phyloP scores from a whole-genome alignment of 2,888 invertebrate genomes.

The Ophion obscuratus region DNA sequence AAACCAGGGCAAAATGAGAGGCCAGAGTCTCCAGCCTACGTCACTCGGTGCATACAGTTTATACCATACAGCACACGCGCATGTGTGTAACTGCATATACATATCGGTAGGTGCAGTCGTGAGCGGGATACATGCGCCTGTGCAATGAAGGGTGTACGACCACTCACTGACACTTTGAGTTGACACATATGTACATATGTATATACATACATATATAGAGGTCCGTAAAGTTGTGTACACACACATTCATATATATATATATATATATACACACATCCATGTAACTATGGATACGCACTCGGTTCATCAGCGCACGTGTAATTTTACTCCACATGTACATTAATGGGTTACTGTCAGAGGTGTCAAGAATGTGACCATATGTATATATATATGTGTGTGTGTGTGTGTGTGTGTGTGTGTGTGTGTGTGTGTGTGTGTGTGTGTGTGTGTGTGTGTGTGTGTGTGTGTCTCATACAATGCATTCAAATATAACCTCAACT shows the following conservation, averaged over 20 bases:
- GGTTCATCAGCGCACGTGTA: conserved; percentile 56
- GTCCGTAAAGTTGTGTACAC: not conserved
- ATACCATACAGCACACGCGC: not conserved
- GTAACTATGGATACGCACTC: conserved; percentile 57
- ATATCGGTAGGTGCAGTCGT: conserved; percentile 6
- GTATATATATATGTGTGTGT: not conserved
- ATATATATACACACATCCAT: conserved; percentile 33
- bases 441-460: no score
- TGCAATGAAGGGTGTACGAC: conserved; percentile 49
- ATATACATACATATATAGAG: not conserved
- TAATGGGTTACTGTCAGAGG: conserved; percentile 35
- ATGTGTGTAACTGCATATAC: no score
- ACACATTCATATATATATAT: conserved; percentile 40
- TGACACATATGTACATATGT: not conserved
- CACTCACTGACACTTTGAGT: conserved; percentile 41
- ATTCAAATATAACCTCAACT: conserved; percentile 57
- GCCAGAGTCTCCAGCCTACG: conserved; percentile 64
- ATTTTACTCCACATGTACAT: conserved; percentile 43
- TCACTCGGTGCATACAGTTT: conserved; percentile 49
- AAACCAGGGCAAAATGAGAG: conserved; percentile 54
- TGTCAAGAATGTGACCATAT: conserved; percentile 25
- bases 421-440: no score
- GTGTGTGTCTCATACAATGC: conserved; percentile 14
- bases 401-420: no score
- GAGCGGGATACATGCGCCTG: conserved; percentile 48